phyloP scores from a whole-genome alignment of 2,797 vertebrate genomes.

The Amniataba percoides region DNA sequence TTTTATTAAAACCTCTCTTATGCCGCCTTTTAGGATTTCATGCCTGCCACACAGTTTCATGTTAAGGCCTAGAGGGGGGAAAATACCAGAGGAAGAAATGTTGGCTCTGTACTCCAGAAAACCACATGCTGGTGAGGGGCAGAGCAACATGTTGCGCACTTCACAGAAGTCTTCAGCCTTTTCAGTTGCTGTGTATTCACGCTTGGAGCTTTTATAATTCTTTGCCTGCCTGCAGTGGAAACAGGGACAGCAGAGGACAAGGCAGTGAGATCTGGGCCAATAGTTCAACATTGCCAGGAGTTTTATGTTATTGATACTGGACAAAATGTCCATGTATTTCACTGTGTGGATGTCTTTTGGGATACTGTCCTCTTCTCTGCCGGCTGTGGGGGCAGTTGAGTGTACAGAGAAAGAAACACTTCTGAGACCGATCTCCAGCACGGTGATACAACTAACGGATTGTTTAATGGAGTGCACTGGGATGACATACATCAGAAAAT shows the following conservation, averaged over 20 bases:
- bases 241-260: conserved; percentile 16
- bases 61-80: conserved; percentile 50
- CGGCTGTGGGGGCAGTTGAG: conserved; percentile 48
- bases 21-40: not conserved
- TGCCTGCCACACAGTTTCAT: conserved; percentile 7
- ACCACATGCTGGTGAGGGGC: conserved; percentile 27
- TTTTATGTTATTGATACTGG: conserved; percentile 10
- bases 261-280: conserved; percentile 24
- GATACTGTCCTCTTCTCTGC: conserved; percentile 59
- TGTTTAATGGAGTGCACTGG: conserved; percentile 81
- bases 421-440: conserved; percentile 47
- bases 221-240: not conserved
- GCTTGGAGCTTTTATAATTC: conserved; percentile 6
- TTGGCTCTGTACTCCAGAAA: conserved; percentile 61
- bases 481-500: conserved; percentile 72
- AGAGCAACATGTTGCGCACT: conserved; percentile 62
- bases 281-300: not conserved
- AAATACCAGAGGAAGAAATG: conserved; percentile 58
- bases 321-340: conserved; percentile 70
- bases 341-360: conserved; percentile 56
- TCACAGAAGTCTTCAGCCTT: conserved; percentile 26
- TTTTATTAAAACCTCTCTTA: not conserved
- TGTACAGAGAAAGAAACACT: conserved; percentile 71
- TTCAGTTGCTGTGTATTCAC: conserved; percentile 31
- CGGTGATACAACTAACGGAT: conserved; percentile 47